Evolutionary conservation across 1,140 invertebrate species (phyloP).

Genomic region (Bombus haemorrhoidalis): DNA sequence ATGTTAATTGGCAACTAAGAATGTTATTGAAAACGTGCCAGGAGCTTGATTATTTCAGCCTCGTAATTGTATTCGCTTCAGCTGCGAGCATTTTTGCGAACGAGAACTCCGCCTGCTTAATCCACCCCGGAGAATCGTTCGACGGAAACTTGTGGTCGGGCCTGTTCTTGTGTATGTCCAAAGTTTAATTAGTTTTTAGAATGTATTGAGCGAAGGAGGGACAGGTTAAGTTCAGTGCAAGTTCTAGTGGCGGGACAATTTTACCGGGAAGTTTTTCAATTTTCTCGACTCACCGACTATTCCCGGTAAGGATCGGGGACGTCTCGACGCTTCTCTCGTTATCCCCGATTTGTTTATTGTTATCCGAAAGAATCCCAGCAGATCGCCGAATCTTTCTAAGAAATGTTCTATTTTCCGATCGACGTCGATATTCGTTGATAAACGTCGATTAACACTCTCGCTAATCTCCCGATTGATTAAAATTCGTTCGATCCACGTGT

Average conservation of each 20-base stretch:
- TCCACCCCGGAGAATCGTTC: slow-evolving; percentile 57
- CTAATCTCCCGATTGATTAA: background rate
- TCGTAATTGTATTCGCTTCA: slow-evolving; percentile 43
- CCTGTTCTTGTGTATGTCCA: slow-evolving; percentile 68
- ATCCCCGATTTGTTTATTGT: slow-evolving; percentile 69
- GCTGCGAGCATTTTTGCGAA: slow-evolving; percentile 48
- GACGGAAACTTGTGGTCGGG: slow-evolving; percentile 54
- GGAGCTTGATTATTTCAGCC: slow-evolving; percentile 22
- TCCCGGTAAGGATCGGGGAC: slow-evolving; percentile 43
- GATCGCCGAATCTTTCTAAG: background rate
- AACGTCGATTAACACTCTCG: background rate
- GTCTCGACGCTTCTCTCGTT: slow-evolving; percentile 52
- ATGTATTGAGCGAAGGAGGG: slow-evolving; percentile 60
- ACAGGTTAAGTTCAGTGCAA: slow-evolving; percentile 76
- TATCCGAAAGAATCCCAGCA: slow-evolving; percentile 22
- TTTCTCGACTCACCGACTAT: slow-evolving; percentile 73
- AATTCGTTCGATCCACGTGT: too few relatives aligned
- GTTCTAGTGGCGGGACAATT: slow-evolving; percentile 78
- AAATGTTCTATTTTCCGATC: background rate
- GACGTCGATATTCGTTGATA: background rate
- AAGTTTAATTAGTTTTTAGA: slow-evolving; percentile 84
- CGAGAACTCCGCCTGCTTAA: slow-evolving; percentile 43
- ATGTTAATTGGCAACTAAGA: background rate
- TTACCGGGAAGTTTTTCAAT: slow-evolving; percentile 82
- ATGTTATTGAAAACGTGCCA: background rate